Evolutionary conservation across 1,140 invertebrate species (phyloP), one percentile per base, ranked within the genome.

Genomic region (Oncopodura yosiiana): DNA sequence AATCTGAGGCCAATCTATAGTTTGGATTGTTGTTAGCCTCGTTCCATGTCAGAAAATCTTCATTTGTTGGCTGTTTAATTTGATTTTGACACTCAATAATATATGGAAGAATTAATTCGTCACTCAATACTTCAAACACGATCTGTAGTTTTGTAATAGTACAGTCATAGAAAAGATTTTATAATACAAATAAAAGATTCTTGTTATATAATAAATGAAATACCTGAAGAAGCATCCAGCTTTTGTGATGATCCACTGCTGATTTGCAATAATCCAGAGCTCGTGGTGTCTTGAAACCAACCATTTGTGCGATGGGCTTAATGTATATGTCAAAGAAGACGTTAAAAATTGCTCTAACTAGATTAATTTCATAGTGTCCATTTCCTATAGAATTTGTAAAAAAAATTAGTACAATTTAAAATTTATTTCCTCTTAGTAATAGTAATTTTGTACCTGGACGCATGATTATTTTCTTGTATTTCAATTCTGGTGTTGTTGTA

Each of bases 351-450:
- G 9, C 16, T 32, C 30, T 29, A 5, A 49, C 26, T 4, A 49
- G 12, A 34, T 49, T 49, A 4, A 49, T 9, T 34, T 49, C 45
- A 12, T 32, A 32, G 19, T 49, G 45, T 5, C 45, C 45, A n/a
- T 18, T 26, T 9, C 45, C 32, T 34, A n/a, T n/a, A 34, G 32
- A n/a, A n/a, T n/a, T n/a, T n/a, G 8, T 6, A 16, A 8, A 6
- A 8, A 9, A 41, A 19, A 19, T 9, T 6, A 19, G 18, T 11
- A 11, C 18, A 9, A 8, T 19, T 8, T 9, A 41, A 41, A 8
- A 14, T 12, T 8, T 19, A 8, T 19, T 19, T 6, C 6, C 6
- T 12, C 8, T 11, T 8, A 41, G 11, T 11, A 41, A 8, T 6
- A 8, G 38, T 34, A 34, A 9, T 9, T 34, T 34, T 34, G n/a